A percentile compares a stretch with the other conserved stretches of the same genome.
phyloP scores from a whole-genome alignment of 2,888 invertebrate genomes.

The Schizaphis graminum region DNA sequence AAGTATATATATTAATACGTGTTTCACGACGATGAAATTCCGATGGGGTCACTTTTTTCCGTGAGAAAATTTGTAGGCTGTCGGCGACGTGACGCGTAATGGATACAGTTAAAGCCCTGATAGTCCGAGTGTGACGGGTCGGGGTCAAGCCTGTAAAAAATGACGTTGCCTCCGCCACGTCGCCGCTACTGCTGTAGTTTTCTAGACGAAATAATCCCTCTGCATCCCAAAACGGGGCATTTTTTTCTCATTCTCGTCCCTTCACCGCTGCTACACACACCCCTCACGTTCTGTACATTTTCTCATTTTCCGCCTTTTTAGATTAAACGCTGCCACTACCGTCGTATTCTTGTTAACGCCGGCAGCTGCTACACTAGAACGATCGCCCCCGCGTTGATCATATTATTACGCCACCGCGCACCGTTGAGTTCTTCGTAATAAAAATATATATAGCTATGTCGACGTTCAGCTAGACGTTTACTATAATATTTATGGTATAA shows the following conservation, averaged over 20 bases:
- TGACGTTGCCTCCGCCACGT: constrained; percentile 32
- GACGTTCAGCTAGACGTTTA: not conserved
- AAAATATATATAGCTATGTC: not conserved
- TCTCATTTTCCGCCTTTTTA: constrained; percentile 54
- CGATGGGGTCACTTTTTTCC: constrained; percentile 42
- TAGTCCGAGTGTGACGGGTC: constrained; percentile 54
- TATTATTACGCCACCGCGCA: not conserved
- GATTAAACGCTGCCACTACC: not conserved
- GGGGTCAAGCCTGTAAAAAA: constrained; percentile 63
- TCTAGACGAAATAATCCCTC: constrained; percentile 60
- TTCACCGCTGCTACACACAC: not conserved
- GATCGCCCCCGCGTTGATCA: not conserved
- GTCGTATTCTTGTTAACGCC: constrained; percentile 35
- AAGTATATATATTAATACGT: too few species aligned
- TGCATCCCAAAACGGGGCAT: constrained; percentile 5
- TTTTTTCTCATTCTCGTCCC: constrained; percentile 10
- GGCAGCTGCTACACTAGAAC: constrained; percentile 4
- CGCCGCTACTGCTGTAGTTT: not conserved
- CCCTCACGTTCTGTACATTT: constrained; percentile 4
- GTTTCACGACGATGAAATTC: not conserved
- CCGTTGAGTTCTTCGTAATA: not conserved
- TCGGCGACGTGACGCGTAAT: constrained; percentile 63
- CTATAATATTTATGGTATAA: not conserved
- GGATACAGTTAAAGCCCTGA: constrained; percentile 58
- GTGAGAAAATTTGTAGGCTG: constrained; percentile 65